These are phyloP conservation scores for Reticulitermes speratus DNA, from an alignment of 1,140 invertebrate species.

Conservation along the genomic window DNA sequence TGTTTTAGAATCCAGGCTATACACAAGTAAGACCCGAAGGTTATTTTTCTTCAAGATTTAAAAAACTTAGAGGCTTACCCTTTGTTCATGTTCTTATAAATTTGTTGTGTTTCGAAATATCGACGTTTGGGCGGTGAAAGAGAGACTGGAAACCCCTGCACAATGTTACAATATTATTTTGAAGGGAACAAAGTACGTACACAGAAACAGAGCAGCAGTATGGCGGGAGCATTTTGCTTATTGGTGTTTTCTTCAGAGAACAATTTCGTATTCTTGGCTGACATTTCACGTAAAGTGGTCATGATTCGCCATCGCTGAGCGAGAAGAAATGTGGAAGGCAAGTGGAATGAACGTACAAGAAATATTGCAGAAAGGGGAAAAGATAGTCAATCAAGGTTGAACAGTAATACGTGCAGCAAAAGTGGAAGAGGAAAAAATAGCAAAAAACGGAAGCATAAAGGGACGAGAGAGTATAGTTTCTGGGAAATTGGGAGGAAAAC, in stretches of 20 bases:
- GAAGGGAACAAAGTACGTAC: neutral
- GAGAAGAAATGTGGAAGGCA: slow-evolving; percentile 10
- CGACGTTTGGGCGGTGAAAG: neutral
- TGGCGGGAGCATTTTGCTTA: slow-evolving; percentile 1
- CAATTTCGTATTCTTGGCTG: slow-evolving; percentile 18
- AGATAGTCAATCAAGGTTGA: neutral
- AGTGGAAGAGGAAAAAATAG: neutral
- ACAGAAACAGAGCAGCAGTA: neutral
- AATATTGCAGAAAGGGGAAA: slow-evolving; percentile 14
- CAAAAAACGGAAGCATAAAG: slow-evolving; percentile 1
- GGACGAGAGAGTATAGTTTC: neutral
- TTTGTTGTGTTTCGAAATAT: too few relatives aligned
- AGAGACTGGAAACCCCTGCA: neutral
- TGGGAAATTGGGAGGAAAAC: slow-evolving; percentile 17
- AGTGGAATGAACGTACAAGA: slow-evolving; percentile 11
- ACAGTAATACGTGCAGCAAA: neutral
- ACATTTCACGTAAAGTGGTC: slow-evolving; percentile 15
- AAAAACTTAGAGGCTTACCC: too few relatives aligned
- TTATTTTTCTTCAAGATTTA: too few relatives aligned
- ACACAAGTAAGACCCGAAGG: too few relatives aligned
- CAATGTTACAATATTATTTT: neutral
- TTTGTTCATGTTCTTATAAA: too few relatives aligned
- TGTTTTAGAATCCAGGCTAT: too few relatives aligned
- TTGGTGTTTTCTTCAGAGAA: slow-evolving; percentile 16
- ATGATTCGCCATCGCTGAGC: slow-evolving; percentile 13